phyloP scores from a whole-genome alignment of 2,888 invertebrate genomes.

The Sylvicola cinctus region DNA sequence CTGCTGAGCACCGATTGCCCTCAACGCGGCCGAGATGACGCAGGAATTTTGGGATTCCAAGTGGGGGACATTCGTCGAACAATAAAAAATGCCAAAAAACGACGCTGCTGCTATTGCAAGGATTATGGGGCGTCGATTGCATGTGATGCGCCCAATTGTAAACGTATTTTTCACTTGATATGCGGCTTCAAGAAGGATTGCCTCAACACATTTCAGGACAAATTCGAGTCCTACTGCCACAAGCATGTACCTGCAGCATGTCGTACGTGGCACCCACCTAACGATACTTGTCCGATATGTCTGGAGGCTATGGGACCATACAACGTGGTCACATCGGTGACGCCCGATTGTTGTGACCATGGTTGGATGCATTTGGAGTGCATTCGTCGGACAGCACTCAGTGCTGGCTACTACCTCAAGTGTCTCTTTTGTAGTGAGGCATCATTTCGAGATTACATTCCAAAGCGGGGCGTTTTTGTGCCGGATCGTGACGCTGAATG shows the following conservation, averaged over 20 bases:
- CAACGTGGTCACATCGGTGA: background rate
- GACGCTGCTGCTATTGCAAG: conserved; percentile 1
- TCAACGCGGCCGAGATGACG: background rate
- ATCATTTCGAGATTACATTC: background rate
- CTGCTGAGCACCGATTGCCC: background rate
- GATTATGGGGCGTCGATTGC: background rate
- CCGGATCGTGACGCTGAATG: conserved; percentile 1
- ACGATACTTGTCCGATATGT: conserved; percentile 1
- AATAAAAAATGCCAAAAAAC: background rate
- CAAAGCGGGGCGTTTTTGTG: conserved; percentile 1
- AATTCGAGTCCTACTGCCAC: background rate
- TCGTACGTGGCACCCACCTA: background rate
- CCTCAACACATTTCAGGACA: background rate
- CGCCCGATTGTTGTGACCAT: conserved; percentile 1
- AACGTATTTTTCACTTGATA: background rate
- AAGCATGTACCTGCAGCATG: background rate
- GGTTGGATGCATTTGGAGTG: conserved; percentile 1
- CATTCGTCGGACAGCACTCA: background rate
- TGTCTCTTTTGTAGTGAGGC: conserved; percentile 1
- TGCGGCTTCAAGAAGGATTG: conserved; percentile 1
- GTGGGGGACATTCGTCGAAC: background rate
- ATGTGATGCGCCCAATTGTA: background rate
- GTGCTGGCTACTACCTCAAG: background rate
- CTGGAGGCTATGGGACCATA: background rate
- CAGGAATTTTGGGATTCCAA: background rate